Base-by-base conservation (phyloP, 2,797 vertebrate species). In the Aselliscus stoliczkanus region DNA sequence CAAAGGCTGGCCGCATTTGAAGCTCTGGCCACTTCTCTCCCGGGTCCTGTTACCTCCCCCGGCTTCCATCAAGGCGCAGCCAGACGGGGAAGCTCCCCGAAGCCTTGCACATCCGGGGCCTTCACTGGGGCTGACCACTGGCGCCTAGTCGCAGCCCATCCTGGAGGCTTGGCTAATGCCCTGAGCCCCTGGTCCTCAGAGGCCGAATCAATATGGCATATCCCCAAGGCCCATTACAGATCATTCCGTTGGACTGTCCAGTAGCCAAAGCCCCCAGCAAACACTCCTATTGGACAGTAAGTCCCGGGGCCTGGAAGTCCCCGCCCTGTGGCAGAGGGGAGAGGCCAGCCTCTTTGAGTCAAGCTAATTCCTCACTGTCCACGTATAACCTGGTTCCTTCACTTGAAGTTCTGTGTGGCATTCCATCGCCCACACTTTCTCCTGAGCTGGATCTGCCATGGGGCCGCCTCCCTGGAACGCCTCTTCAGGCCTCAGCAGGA, bases 401-500 rank as follows among this genome's bases (percentile, higher is more conserved):
- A 17, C 12, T 14, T 6, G 6, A 37, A 12, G 52, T 21, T 20
- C 70, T 0, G 1, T 3, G 3, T 52, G 10, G 25, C 4, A 25
- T 1, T 42, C 27, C 0, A 0, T 14, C 15, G 17, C 25, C 70
- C 47, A 4, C 0, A 4, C 11, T 29, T 42, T 23, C 52, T 25
- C 79, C 0, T 1, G 23, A 20, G 23, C 29, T 11, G 27, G 10
- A 1, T 7, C 13, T 1, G 44, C 25, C 11, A 1, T 0, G 0
- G 0, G 15, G 4, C 14, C 7, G 1, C 25, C 44, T 76, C 42
- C 13, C 65, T 1, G n/a, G 54, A 39, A 8, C 2, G 29, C 58
- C 12, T 47, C 12, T 47, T 27, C 69, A n/a, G 29, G 44, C 17
- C 17, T 47, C 23, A 10, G 56, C 0, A 0, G 21, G 21, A 50